phyloP scores from a whole-genome alignment of 2,113 vertebrate species.

The Paralichthys olivaceus region DNA sequence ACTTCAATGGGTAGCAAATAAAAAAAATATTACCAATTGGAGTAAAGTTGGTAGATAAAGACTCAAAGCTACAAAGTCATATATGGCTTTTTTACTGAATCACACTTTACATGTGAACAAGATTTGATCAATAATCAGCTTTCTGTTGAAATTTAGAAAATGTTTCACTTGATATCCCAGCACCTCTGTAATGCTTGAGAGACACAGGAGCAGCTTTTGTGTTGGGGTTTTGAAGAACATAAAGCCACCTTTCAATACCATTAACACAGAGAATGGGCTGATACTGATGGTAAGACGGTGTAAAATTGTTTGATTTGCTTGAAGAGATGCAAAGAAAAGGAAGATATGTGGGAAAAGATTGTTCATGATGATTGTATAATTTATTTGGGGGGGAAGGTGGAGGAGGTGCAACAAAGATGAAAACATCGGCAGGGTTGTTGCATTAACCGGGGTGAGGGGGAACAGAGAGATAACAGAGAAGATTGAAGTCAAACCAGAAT shows the following conservation, averaged over 20 bases:
- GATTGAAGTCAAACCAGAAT: slow-evolving; percentile 24
- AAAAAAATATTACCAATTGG: no score
- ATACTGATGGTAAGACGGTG: slow-evolving; percentile 57
- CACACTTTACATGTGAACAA: not conserved
- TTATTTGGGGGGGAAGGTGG: slow-evolving; percentile 22
- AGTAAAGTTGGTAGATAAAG: not conserved
- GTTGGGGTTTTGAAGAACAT: slow-evolving; percentile 51
- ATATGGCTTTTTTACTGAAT: not conserved
- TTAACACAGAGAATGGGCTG: slow-evolving; percentile 45
- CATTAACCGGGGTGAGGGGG: slow-evolving; percentile 11
- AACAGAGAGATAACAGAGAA: slow-evolving; percentile 23
- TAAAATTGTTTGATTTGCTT: slow-evolving; percentile 74
- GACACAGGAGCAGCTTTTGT: slow-evolving; percentile 30
- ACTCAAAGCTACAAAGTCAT: not conserved
- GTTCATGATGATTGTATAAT: slow-evolving; percentile 49
- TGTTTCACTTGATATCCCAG: slow-evolving; percentile 23
- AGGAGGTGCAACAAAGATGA: slow-evolving; percentile 9
- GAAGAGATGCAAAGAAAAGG: slow-evolving; percentile 63
- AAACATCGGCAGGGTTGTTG: not conserved
- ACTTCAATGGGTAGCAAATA: no score
- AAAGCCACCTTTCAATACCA: slow-evolving; percentile 62
- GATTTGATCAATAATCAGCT: slow-evolving; percentile 43
- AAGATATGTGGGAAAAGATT: slow-evolving; percentile 64
- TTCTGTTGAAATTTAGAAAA: slow-evolving; percentile 30
- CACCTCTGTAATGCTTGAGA: slow-evolving; percentile 45